Conservation (phyloP, 2,888 invertebrate species). For the Automeris io region DNA sequence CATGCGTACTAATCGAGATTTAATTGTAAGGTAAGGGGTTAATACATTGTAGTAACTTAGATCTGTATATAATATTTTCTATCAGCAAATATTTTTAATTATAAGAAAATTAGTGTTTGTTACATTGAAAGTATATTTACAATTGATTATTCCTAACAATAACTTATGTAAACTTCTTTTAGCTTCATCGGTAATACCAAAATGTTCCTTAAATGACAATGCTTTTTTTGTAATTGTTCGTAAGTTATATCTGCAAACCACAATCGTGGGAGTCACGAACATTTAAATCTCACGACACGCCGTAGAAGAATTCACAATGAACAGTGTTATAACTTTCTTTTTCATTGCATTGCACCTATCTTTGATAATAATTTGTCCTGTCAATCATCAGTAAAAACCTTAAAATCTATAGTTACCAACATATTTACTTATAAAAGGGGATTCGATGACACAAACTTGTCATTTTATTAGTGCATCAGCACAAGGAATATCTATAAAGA, state of each 20-base stretch:
- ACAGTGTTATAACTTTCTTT: constrained; percentile 3
- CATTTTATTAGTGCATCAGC: constrained; percentile 36
- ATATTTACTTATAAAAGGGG: constrained; percentile 1
- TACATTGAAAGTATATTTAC: no score
- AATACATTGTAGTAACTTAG: no score
- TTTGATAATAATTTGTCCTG: background rate
- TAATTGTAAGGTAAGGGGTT: no score
- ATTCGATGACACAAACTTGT: constrained; percentile 5
- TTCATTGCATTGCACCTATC: background rate
- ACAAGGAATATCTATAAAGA: constrained; percentile 32
- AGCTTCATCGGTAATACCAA: background rate
- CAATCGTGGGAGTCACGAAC: constrained; percentile 3
- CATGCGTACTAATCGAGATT: no score
- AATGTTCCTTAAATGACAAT: background rate
- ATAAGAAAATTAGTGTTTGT: no score
- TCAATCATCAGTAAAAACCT: constrained; percentile 1
- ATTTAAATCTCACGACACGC: constrained; percentile 4
- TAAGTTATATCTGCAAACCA: background rate
- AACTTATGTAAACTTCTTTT: no score
- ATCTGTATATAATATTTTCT: no score
- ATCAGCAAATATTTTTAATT: no score
- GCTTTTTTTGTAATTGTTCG: background rate
- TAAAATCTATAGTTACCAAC: no score
- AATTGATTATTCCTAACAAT: no score
- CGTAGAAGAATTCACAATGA: background rate